Evolutionary conservation across 2,113 vertebrate genomes (phyloP), one percentile per base, ranked within the genome.

Genomic region (Irena cyanogastra): DNA sequence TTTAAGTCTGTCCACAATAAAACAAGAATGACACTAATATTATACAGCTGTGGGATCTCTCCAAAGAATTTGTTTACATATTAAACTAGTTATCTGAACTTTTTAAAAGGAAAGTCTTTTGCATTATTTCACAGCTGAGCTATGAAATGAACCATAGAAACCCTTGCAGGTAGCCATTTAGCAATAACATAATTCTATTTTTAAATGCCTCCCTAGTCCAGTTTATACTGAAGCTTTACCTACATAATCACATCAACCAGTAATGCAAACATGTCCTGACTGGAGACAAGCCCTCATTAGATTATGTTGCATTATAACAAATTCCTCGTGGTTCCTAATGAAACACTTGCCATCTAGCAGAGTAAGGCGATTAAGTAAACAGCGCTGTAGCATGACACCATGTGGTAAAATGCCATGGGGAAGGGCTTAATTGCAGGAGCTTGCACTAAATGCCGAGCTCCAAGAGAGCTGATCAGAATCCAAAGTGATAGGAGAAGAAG

Each of bases 291-390:
- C 78, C 65, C 84, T 90, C 90, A 72, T 78, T 89, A 81, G 69
- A 56, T 56, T 83, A 56, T 9, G 24, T 1, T 53, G 82, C 65
- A 31, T 72, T 65, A 21, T 56, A 84, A 59, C 50, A 87, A 88
- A 89, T 86, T 89, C 81, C 16, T 91, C 89, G 44, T 63, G 66
- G 74, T 20, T 90, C 69, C 87, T 90, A 96, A 92, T 71, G 87
- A 91, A 96, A 92, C 37, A 86, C 76, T 94, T 95, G 87, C 93
- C 93, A 82, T 63, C 56, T 44, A 96, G 89, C 77, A 86, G 45
- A 83, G 41, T 7, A 50, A 93, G 69, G 37, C 9, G 30, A 94
- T 96, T 87, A 88, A 92, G 90, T 71, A 86, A 90, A 74, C 87
- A 81, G 74, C 0, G 6, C 53, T 92, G 39, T 91, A 87, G 94